Conservation (phyloP, 2,888 invertebrate species). For the Andricus curvator region DNA sequence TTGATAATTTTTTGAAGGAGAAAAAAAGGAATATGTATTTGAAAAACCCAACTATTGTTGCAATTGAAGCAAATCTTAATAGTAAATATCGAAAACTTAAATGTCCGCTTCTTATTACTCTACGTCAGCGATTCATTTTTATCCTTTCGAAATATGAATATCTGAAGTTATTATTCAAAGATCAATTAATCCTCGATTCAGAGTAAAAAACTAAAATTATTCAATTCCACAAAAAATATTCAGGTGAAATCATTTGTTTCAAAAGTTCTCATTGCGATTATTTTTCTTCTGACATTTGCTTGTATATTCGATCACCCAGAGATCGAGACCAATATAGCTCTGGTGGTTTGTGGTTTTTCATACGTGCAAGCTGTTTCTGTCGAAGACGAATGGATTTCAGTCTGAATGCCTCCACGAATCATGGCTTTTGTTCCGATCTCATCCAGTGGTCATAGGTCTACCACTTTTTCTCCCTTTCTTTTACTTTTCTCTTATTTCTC, state of each 20-base stretch:
- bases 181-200: background rate
- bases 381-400: slow-evolving; percentile 58
- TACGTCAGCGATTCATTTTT: background rate
- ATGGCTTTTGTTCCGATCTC: slow-evolving; percentile 66
- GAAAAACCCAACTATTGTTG: too few relatives aligned
- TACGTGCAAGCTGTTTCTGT: slow-evolving; percentile 68
- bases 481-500: slow-evolving; percentile 44
- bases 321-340: slow-evolving; percentile 60
- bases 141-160: background rate
- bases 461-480: slow-evolving; percentile 59
- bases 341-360: slow-evolving; percentile 69
- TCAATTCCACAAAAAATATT: background rate
- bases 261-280: background rate
- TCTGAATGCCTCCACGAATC: slow-evolving; percentile 50
- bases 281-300: slow-evolving; percentile 8
- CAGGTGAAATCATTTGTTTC: background rate
- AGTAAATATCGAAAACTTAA: too few relatives aligned
- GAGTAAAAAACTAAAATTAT: background rate
- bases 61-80: too few relatives aligned
- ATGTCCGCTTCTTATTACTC: too few relatives aligned
- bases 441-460: slow-evolving; percentile 45
- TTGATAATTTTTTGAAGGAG: too few relatives aligned
- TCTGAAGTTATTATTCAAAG: background rate
- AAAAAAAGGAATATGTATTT: too few relatives aligned
- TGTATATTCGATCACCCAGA: background rate